Percentiles rank a stretch among this genome's conserved stretches.
Conservation (phyloP, 2,888 invertebrate genomes). For the Leptinotarsa peninsularis region DNA sequence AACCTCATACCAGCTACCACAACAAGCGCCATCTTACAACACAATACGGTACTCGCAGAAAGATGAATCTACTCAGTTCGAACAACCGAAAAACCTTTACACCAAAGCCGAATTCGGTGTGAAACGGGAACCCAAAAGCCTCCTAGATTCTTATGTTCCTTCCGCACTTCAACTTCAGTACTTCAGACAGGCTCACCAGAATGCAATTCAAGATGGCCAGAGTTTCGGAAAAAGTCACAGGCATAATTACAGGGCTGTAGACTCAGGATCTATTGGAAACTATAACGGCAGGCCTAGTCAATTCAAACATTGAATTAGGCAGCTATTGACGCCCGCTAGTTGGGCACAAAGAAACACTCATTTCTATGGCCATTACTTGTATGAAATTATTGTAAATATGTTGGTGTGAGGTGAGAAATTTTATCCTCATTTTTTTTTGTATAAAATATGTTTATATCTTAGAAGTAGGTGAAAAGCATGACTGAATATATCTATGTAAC, state of each 20-base stretch:
- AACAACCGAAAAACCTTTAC: constrained; percentile 32
- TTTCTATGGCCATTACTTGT: too few species aligned
- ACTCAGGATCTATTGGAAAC: constrained; percentile 23
- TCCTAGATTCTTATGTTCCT: constrained; percentile 69
- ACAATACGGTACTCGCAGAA: constrained; percentile 23
- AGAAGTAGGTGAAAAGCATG: too few species aligned
- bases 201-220: constrained; percentile 44
- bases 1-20: constrained; percentile 18
- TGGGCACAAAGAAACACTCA: too few species aligned
- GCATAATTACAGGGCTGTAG: constrained; percentile 27
- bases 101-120: constrained; percentile 37
- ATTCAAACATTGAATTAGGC: constrained; percentile 22
- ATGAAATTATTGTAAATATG: too few species aligned
- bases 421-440: too few species aligned
- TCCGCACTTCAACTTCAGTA: constrained; percentile 59
- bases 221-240: constrained; percentile 26
- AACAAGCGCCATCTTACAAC: constrained; percentile 6
- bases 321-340: not conserved
- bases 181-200: constrained; percentile 45
- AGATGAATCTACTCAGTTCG: constrained; percentile 26
- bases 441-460: too few species aligned
- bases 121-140: constrained; percentile 64
- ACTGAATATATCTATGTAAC: too few species aligned
- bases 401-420: too few species aligned
- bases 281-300: constrained; percentile 25